Evolutionary conservation across 2,113 vertebrate genomes (phyloP), one percentile per base, ranked within the genome.

Genomic region (Indri indri): DNA sequence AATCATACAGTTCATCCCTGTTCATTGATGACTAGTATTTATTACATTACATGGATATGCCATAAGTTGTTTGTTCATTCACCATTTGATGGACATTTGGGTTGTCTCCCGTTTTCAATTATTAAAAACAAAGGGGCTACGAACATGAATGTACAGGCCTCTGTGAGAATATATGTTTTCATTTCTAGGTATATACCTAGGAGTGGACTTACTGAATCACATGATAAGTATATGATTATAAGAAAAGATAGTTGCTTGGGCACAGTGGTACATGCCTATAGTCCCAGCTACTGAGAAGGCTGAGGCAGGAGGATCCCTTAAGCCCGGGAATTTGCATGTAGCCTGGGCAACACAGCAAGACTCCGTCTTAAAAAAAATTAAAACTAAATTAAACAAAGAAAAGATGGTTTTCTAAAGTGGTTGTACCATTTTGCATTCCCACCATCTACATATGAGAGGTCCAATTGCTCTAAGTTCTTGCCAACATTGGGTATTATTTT

Each of bases 121-220:
- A 87, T 57, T 95, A 96, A 83, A 87, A 93, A 73, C 42, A 68
- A 88, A 81, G 11, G 20, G 32, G 40, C 40, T 91, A 63, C 70
- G 22, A 94, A 80, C 63, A 66, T 45, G 50, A 59, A 83, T 5
- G 22, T 61, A 54, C 6, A 45, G 70, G 18, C 8, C 25, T 81
- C 40, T 50, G 32, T 40, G 1, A 47, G 40, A 57, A 32, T 34
- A 81, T 30, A 83, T 14, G 45, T 27, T 92, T 89, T 94, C 10
- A 52, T 89, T 88, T 13, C n/a, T 42, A 88, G 52, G 50, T 70
- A 94, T 89, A 80, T 16, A 68, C 9, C 8, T 80, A 70, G 61
- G 45, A 77, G 22, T 73, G 45, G 37, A 68, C 77, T 91, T 65
- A 40, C n/a, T 88, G 59, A n/a, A 59, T 91, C 65, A n/a, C 22